A percentile compares a stretch with the other conserved stretches of the same genome.
These are phyloP conservation scores for Upupa epops DNA, from an alignment of 2,113 vertebrate genomes.

Conservation along the genomic window DNA sequence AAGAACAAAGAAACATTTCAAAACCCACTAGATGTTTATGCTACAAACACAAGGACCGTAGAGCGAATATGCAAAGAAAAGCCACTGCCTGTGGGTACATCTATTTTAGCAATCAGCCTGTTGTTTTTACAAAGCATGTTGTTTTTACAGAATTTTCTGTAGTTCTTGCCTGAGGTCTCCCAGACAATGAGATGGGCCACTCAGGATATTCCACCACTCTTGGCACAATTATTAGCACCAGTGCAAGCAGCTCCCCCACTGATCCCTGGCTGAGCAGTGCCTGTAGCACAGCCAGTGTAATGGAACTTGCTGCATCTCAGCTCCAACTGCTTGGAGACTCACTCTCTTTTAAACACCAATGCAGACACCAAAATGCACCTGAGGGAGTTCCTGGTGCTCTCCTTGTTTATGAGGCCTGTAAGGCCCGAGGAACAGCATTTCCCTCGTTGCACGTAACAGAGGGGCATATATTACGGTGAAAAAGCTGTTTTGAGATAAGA, in stretches of 20 bases:
- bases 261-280: background rate
- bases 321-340: background rate
- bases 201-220: background rate
- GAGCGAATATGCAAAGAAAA: background rate
- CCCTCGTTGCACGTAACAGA: background rate
- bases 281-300: background rate
- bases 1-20: background rate
- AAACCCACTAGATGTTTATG: background rate
- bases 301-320: background rate
- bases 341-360: background rate
- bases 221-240: background rate
- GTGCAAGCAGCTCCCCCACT: accelerated
- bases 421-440: background rate
- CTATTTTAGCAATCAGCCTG: background rate
- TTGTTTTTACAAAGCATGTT: too few relatives aligned
- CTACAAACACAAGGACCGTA: background rate
- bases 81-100: background rate
- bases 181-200: background rate
- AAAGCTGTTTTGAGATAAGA: background rate
- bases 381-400: background rate
- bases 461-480: background rate
- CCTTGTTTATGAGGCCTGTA: background rate
- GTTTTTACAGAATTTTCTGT: background rate
- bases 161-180: background rate
- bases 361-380: background rate